Base-by-base conservation (phyloP, 2,797 vertebrate genomes). In the Balearica regulorum region DNA sequence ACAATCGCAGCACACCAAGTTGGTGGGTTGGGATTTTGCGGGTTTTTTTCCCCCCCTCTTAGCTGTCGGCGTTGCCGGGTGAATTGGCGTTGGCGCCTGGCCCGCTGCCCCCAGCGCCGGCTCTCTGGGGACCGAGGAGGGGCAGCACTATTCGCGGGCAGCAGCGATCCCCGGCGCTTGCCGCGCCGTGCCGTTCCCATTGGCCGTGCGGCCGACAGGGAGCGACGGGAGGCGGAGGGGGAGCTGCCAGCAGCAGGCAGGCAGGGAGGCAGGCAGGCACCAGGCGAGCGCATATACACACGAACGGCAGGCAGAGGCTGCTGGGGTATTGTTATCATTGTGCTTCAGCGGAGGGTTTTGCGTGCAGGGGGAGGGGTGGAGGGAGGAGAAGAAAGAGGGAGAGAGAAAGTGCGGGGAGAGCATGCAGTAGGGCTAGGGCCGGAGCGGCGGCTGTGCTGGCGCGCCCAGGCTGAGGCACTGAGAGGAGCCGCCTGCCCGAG, bases 131-230 rank as follows among this genome's bases (percentile, higher is more conserved):
- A 53, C 55, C 72, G 22, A 39, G 51, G 21, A 66, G 54, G 35
- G 62, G 90, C 87, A 78, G 61, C 65, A 4, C 60, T 14, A n/a
- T 8, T 87, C 10, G 70, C 90, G 37, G 51, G 61, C 35, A 7
- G 70, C 82, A 11, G 75, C 31, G 44, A 24, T 79, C 82, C 61
- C 77, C 83, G 57, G 39, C 35, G 51, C 77, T 54, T 6, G 28
- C 33, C 18, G 69, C n/a, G 71, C 92, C 71, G 77, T 90, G 68
- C 94, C 76, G 83, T 90, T 97, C 94, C 94, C 96, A 98, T 98
- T 97, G 97, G 98, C 95, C 97, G 84, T 44, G 81, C 86, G 85
- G 95, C 96, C 95, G 93, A 85, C 93, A 88, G 96, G 94, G 96
- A 96, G 93, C 94, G 90, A 84, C 89, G 43, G 87, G 94, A 90